These are phyloP conservation scores for Drosophila vallismaia DNA, from an alignment of 2,888 invertebrate genomes.

Conservation along the genomic window DNA sequence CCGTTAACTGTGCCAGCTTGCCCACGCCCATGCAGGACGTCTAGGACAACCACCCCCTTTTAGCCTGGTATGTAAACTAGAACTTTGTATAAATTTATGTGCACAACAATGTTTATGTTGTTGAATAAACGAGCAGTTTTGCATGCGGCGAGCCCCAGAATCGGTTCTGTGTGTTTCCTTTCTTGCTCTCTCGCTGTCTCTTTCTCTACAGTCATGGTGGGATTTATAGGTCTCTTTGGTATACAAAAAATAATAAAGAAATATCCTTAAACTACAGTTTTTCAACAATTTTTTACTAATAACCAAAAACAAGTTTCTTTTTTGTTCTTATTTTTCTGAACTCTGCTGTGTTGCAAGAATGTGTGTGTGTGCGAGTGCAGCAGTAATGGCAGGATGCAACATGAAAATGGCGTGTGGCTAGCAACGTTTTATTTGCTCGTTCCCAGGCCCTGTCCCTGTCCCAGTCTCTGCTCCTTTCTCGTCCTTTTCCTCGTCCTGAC, in stretches of 20 bases:
- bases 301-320: too few relatives aligned
- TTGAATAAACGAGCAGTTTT: slow-evolving; percentile 79
- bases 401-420: slow-evolving; percentile 77
- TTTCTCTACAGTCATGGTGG: not conserved
- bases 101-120: slow-evolving; percentile 78
- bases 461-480: not conserved
- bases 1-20: slow-evolving; percentile 68
- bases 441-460: slow-evolving; percentile 15
- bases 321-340: not conserved
- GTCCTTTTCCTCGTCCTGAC: slow-evolving; percentile 3
- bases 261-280: not conserved
- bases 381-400: slow-evolving; percentile 76
- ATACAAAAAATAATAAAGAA: not conserved
- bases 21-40: not conserved
- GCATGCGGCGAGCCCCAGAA: slow-evolving; percentile 60
- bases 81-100: slow-evolving; percentile 79
- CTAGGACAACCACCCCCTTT: not conserved
- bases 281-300: too few relatives aligned
- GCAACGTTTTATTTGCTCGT: slow-evolving; percentile 70
- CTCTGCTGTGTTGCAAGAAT: not conserved
- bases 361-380: slow-evolving; percentile 34
- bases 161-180: slow-evolving; percentile 14
- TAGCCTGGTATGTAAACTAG: slow-evolving; percentile 65
- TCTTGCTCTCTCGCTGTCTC: not conserved
- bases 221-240: not conserved